phyloP scores from a whole-genome alignment of 30 jellyfish, hydroid and myxozoan genomes.

The Calvadosia cruxmelitensis region DNA sequence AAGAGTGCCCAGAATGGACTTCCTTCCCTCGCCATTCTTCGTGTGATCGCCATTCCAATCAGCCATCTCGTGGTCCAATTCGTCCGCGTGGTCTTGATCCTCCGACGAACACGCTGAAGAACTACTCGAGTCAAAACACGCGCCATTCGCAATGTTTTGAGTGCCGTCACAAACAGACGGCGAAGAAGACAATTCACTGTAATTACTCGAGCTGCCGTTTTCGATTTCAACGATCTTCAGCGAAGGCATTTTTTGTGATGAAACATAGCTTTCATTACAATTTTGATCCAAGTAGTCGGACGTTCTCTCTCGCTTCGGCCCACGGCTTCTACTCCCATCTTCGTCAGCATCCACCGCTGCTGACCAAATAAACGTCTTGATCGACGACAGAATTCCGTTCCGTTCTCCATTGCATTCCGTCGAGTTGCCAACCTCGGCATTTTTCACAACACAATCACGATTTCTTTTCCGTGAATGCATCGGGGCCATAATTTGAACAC shows the following conservation, averaged over 20 bases:
- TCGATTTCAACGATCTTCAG: conserved; percentile 1
- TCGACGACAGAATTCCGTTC: conserved; percentile 53
- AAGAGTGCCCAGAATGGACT: conserved; percentile 72
- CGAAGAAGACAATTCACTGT: too few relatives aligned
- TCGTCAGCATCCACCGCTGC: conserved; percentile 19
- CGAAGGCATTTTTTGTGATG: conserved; percentile 20
- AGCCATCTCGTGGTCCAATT: not conserved
- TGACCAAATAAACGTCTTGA: conserved; percentile 59
- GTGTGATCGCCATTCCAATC: not conserved
- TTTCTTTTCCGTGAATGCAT: not conserved
- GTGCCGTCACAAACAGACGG: too few relatives aligned
- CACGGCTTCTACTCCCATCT: conserved; percentile 17
- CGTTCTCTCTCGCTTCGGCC: conserved; percentile 21
- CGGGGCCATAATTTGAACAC: not conserved
- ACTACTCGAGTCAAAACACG: not conserved
- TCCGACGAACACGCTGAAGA: not conserved
- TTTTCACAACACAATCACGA: not conserved
- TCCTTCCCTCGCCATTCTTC: conserved; percentile 12
- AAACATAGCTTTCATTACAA: conserved; percentile 45
- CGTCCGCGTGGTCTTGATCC: not conserved
- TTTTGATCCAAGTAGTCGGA: conserved; percentile 51
- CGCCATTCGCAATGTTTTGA: not conserved
- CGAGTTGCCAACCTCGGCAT: not conserved
- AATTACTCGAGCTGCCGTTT: conserved; percentile 9
- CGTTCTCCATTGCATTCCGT: conserved; percentile 21